Base-by-base conservation (phyloP, 1,140 invertebrate species). In the Nephila pilipes region DNA sequence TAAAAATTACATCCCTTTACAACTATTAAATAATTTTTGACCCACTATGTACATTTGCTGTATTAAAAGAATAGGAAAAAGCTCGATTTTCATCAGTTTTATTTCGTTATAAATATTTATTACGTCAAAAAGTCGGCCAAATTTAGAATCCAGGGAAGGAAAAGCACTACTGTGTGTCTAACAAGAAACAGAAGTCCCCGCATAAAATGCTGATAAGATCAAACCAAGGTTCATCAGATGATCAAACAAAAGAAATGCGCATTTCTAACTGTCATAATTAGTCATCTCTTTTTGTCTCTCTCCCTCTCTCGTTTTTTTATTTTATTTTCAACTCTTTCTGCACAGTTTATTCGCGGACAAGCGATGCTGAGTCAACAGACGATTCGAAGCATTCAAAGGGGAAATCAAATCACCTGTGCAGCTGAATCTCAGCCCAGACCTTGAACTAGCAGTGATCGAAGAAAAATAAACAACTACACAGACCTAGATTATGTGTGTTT, bases 241-340 rank as follows among this genome's bases (percentile, higher is more conserved):
- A n/a, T 65, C 22, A 65, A 65, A 65, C 63, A 8, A 29, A 65
- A 25, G 25, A 29, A 25, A 65, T 65, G 10, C 63, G 63, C 25
- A 65, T 25, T 65, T 25, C n/a, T 65, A 25, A 65, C 25, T 65
- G 63, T 65, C 25, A 65, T 65, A 65, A 65, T 65, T 65, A 65
- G 63, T 65, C 63, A 65, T 14, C 46, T 4, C 46, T 46, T 65
- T 65, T 65, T 29, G 25, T 65, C 63, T 65, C 63, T 2, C 63
- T 65, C n/a, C 8, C 22, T n/a, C 20, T 22, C 18, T 60, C n/a
- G 58, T 60, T 60, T 22, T 60, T 22, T 22, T 8, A 1, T 63
- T 63, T 22, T 6, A 4, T 16, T 22, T 22, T 63, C 60, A 63
- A 63, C 60, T 25, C 60, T 63, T 63, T 63, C n/a, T 6, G n/a